Percentiles rank a stretch among this genome's conserved stretches.
Evolutionary conservation across 2,113 vertebrate genomes (phyloP).

Genomic region (Calypte anna): DNA sequence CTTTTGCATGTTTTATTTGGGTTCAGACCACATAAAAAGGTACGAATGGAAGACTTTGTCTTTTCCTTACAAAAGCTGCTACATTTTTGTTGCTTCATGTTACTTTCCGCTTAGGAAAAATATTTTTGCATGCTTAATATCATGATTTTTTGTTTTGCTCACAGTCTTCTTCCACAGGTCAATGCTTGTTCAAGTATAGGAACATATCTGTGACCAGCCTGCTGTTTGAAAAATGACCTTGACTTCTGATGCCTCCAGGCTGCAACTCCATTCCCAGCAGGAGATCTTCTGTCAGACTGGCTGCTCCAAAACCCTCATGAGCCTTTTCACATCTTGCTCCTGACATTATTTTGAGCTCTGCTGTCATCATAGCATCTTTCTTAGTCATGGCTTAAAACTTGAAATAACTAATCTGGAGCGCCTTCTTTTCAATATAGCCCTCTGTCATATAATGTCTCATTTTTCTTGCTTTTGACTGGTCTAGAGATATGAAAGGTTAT

Average conservation of each 20-base stretch:
- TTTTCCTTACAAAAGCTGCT: not conserved
- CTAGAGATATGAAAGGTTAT: not conserved
- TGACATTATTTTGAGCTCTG: not conserved
- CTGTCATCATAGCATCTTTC: not conserved
- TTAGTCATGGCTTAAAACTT: not conserved
- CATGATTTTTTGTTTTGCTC: not conserved
- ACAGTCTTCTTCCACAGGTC: not conserved
- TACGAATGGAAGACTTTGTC: not conserved
- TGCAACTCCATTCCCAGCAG: not conserved
- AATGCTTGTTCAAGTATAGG: not conserved
- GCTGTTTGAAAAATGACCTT: not conserved
- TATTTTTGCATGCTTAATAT: not conserved
- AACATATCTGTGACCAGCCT: not conserved
- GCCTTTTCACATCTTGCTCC: not conserved
- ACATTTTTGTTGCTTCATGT: not conserved
- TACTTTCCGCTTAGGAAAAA: not conserved
- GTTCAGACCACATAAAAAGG: not conserved
- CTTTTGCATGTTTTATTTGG: not conserved
- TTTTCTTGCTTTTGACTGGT: not conserved
- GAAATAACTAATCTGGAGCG: not conserved
- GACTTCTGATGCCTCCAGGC: not conserved
- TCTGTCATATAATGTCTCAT: not conserved
- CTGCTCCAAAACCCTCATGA: not conserved
- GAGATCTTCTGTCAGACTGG: not conserved
- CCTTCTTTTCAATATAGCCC: not conserved